Percentiles rank a stretch among this genome's conserved stretches.
Evolutionary conservation across 2,797 vertebrate genomes (phyloP).

Genomic region (Tiaroga cobitis): DNA sequence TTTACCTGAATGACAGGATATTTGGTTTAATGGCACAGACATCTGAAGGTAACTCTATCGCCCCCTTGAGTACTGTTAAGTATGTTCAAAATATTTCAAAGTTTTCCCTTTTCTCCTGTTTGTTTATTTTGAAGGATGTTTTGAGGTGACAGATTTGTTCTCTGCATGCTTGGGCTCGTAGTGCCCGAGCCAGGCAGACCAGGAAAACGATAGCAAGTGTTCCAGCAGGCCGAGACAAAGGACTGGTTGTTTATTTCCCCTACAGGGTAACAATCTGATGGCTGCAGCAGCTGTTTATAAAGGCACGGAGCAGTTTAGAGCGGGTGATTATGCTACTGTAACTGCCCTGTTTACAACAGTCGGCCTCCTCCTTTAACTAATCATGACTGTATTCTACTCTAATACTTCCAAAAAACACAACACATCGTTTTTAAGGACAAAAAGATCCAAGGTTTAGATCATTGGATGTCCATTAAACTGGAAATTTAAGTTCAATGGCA

Average conservation of each 20-base stretch:
- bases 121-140: conserved; percentile 38
- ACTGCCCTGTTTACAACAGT: conserved; percentile 49
- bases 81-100: background rate
- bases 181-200: background rate
- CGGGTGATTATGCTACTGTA: conserved; percentile 57
- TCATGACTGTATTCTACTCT: conserved; percentile 19
- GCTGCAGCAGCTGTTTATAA: conserved; percentile 68
- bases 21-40: background rate
- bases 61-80: background rate
- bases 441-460: background rate
- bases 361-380: conserved; percentile 29
- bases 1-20: background rate
- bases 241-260: conserved; percentile 62
- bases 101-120: background rate
- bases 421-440: background rate
- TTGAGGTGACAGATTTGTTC: conserved; percentile 39
- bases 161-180: conserved; percentile 55
- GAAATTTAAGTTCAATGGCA: conserved; percentile 1
- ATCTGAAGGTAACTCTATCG: background rate
- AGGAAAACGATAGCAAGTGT: conserved; percentile 42
- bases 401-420: conserved; percentile 20
- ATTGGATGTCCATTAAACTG: conserved; percentile 10
- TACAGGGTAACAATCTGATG: conserved; percentile 61
- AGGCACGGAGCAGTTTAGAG: conserved; percentile 52
- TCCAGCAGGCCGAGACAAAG: conserved; percentile 64